Conservation (phyloP, 1,140 invertebrate genomes). For the Episyrphus balteatus region DNA sequence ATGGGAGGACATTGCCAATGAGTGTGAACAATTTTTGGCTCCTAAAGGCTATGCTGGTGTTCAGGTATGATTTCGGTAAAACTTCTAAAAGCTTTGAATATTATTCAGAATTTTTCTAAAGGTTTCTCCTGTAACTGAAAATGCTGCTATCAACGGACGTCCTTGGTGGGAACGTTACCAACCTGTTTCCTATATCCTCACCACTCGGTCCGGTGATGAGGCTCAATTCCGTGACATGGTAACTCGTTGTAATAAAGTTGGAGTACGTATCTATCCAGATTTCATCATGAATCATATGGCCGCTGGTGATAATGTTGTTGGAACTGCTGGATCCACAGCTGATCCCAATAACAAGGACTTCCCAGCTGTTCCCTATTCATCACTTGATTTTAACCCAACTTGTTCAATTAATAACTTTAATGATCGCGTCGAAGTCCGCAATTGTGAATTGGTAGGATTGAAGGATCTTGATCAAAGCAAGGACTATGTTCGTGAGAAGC, state of each 20-base stretch:
- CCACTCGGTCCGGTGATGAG: constrained; percentile 65
- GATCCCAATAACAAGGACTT: constrained; percentile 39
- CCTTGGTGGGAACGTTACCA: constrained; percentile 84
- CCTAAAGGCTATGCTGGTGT: constrained; percentile 67
- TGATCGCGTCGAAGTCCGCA: constrained; percentile 48
- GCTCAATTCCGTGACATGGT: constrained; percentile 62
- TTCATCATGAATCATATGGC: constrained; percentile 71
- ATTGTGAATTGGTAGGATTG: constrained; percentile 60
- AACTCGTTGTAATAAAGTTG: constrained; percentile 54
- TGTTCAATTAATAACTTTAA: constrained; percentile 46
- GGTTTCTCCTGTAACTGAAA: constrained; percentile 31
- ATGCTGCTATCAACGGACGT: constrained; percentile 34
- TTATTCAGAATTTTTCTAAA: constrained; percentile 1
- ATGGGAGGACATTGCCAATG: constrained; percentile 66
- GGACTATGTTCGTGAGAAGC: constrained; percentile 53
- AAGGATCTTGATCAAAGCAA: constrained; percentile 54
- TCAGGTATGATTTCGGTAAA: no score
- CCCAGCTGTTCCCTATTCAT: constrained; percentile 48
- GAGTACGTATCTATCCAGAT: constrained; percentile 75
- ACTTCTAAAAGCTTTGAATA: no score
- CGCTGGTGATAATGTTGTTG: constrained; percentile 36
- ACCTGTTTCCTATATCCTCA: constrained; percentile 71
- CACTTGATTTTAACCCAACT: constrained; percentile 44
- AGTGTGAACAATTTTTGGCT: constrained; percentile 68
- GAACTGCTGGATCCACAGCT: constrained; percentile 46